Conservation (phyloP, 2,113 vertebrate species). For the Alosa alosa region DNA sequence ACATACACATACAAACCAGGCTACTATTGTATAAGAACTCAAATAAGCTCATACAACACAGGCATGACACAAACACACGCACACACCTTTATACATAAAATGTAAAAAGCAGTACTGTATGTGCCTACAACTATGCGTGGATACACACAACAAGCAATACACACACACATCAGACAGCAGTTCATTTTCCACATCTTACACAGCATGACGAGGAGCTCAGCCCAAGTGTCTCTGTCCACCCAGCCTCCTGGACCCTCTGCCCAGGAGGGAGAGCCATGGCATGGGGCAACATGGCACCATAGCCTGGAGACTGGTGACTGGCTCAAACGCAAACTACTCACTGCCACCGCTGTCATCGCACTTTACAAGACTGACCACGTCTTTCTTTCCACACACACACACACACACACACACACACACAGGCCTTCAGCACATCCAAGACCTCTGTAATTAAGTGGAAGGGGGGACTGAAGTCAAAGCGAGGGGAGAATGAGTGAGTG, state of each 20-base stretch:
- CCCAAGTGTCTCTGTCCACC: neutral
- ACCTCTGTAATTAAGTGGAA: conserved; percentile 46
- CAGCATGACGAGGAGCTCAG: too few relatives aligned
- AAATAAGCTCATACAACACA: conserved; percentile 1
- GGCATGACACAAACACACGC: conserved; percentile 17
- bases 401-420: neutral
- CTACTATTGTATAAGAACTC: too few relatives aligned
- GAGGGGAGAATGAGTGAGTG: conserved; percentile 22
- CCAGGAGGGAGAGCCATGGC: neutral
- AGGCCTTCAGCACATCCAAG: conserved; percentile 36
- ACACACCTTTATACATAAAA: neutral
- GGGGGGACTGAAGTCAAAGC: conserved; percentile 21
- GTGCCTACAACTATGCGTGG: too few relatives aligned
- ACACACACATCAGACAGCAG: neutral
- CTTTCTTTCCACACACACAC: neutral
- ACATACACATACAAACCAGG: neutral
- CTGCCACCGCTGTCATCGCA: neutral
- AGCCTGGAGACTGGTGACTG: neutral
- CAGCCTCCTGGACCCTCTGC: neutral
- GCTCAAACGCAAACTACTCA: neutral
- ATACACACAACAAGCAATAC: conserved; percentile 19
- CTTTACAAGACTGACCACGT: neutral
- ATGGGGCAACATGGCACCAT: neutral
- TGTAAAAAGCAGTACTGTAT: too few relatives aligned
- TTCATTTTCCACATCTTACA: too few relatives aligned